These are phyloP conservation scores for Phyllotreta striolata DNA, from an alignment of 2,888 invertebrate species.

Conservation along the genomic window DNA sequence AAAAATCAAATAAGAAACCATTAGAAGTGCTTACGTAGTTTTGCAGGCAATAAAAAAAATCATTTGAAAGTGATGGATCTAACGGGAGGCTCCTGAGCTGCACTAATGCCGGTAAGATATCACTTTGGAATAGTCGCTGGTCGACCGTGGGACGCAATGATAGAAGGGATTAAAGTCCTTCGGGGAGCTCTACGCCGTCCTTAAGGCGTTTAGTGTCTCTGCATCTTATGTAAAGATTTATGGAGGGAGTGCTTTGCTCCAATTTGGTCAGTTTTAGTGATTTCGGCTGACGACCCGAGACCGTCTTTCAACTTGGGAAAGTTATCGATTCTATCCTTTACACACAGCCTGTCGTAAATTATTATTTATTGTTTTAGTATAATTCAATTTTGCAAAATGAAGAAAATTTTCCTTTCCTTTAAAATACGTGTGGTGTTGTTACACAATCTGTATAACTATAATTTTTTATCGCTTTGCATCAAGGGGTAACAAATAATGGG, in stretches of 20 bases:
- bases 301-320: conserved; percentile 14
- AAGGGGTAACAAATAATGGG: conserved; percentile 32
- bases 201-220: conserved; percentile 52
- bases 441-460: too few relatives aligned
- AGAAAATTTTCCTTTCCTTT: conserved; percentile 16
- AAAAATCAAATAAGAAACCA: too few relatives aligned
- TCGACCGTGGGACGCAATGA: conserved; percentile 51
- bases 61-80: too few relatives aligned
- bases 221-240: conserved; percentile 58
- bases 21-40: too few relatives aligned
- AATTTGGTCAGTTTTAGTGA: conserved; percentile 51
- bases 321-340: conserved; percentile 30
- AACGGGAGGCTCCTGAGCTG: conserved; percentile 30
- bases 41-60: too few relatives aligned
- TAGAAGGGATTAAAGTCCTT: conserved; percentile 53
- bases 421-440: conserved; percentile 22
- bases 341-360: conserved; percentile 19
- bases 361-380: neutral
- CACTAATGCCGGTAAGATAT: conserved; percentile 43
- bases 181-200: conserved; percentile 50
- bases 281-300: conserved; percentile 39
- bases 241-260: conserved; percentile 45
- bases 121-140: conserved; percentile 47
- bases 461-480: too few relatives aligned
- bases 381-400: too few relatives aligned